Conservation (phyloP, 2,888 invertebrate genomes). For the Plagiodera versicolora region DNA sequence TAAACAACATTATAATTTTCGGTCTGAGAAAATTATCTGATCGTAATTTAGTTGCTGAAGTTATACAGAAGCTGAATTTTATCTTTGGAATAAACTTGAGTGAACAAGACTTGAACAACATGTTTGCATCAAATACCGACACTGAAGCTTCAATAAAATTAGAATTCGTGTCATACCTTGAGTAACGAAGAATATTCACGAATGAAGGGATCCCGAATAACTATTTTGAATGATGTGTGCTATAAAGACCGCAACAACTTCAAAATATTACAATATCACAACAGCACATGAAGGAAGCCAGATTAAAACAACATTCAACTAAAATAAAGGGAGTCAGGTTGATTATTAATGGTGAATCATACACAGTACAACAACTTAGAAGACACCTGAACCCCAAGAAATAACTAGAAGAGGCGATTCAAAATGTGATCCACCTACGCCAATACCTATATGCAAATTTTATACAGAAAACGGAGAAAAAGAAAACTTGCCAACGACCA, state of each 20-base stretch:
- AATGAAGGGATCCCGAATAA: neutral
- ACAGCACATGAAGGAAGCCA: neutral
- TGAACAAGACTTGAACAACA: neutral
- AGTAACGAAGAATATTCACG: neutral
- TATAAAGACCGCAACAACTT: neutral
- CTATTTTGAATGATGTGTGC: neutral
- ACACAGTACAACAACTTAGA: neutral
- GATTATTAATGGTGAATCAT: neutral
- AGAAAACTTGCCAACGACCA: neutral
- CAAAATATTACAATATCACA: neutral
- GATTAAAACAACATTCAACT: neutral
- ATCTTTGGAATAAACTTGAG: neutral
- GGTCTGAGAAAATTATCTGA: neutral
- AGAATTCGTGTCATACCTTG: neutral
- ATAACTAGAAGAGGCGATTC: neutral
- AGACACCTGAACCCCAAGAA: neutral
- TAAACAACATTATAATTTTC: neutral
- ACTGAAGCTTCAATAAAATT: neutral
- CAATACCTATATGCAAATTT: neutral
- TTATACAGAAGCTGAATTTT: neutral
- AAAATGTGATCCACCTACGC: neutral
- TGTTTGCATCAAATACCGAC: neutral
- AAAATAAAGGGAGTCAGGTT: neutral
- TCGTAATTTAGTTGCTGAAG: neutral
- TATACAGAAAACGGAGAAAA: neutral